phyloP scores from a whole-genome alignment of 2,888 invertebrate genomes.

The Ophraella communa region DNA sequence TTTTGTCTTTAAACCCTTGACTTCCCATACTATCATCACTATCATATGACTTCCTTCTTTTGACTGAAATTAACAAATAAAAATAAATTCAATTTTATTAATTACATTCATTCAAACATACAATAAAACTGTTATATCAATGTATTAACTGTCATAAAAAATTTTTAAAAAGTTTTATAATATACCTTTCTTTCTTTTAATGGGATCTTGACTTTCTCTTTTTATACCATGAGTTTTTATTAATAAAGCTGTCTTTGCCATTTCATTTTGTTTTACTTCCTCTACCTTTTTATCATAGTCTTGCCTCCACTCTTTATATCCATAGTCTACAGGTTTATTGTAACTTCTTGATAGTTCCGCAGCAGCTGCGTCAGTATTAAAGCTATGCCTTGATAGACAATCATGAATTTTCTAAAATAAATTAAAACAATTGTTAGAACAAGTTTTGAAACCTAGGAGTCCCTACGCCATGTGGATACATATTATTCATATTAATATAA shows the following conservation, averaged over 20 bases:
- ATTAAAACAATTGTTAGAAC: too few species aligned
- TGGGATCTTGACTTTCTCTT: slow-evolving; percentile 38
- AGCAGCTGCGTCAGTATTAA: slow-evolving; percentile 66
- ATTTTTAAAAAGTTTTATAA: not conserved
- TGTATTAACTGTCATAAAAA: too few species aligned
- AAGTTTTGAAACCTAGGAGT: too few species aligned
- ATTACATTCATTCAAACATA: too few species aligned
- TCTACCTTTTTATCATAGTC: slow-evolving; percentile 57
- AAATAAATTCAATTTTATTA: too few species aligned
- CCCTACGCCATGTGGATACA: too few species aligned
- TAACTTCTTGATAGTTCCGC: slow-evolving; percentile 60
- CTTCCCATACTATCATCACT: slow-evolving; percentile 69
- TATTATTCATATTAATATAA: too few species aligned
- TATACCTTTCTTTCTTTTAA: slow-evolving; percentile 47
- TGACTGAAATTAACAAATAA: slow-evolving; percentile 32
- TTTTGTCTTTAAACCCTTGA: slow-evolving; percentile 67
- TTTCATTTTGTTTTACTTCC: slow-evolving; percentile 49
- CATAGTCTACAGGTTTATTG: slow-evolving; percentile 41
- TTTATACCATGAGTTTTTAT: slow-evolving; percentile 37
- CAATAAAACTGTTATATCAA: too few species aligned
- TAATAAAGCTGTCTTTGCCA: slow-evolving; percentile 29
- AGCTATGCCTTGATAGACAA: slow-evolving; percentile 63
- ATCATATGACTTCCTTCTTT: slow-evolving; percentile 51
- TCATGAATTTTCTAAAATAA: slow-evolving; percentile 63
- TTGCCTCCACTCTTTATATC: slow-evolving; percentile 51